These are phyloP conservation scores for Felis catus DNA, from an alignment of 2,113 vertebrate species.

Conservation along the genomic window F.catus_Fca126_mat1.0 CM031412.1:160427501-160428000, in stretches of 20 bases:
- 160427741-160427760: slow-evolving; percentile 25
- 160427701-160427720: not conserved
- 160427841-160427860: not conserved
- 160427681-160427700: slow-evolving; percentile 10
- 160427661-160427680: not conserved
- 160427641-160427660: not conserved
- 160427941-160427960: not conserved
- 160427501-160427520: not conserved
- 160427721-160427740: not conserved
- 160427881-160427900: not conserved
- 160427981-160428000: not conserved
- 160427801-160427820: slow-evolving; percentile 6
- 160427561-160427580: not conserved
- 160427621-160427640: not conserved
- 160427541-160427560: not conserved
- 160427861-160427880: slow-evolving; percentile 2
- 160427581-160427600: not conserved
- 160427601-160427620: not conserved
- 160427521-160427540: slow-evolving; percentile 17
- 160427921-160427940: not conserved
- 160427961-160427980: not conserved
- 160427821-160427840: not conserved
- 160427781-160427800: not conserved
- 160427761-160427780: not conserved
- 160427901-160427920: not conserved